phyloP scores from a whole-genome alignment of 2,888 invertebrate species.

The Thecophora atra region DNA sequence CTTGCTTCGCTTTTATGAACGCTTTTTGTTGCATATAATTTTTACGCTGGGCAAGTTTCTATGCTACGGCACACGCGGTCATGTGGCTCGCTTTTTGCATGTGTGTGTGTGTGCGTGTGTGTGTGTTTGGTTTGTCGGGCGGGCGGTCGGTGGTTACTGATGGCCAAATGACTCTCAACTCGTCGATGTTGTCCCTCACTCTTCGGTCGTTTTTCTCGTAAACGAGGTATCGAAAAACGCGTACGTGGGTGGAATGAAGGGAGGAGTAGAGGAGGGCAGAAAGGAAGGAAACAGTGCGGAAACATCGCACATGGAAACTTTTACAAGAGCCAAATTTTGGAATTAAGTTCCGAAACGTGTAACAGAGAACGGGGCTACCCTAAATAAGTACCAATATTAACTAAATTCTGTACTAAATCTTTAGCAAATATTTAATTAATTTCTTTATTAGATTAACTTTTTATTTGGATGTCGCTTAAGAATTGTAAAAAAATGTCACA shows the following conservation, averaged over 20 bases:
- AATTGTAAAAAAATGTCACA: no score
- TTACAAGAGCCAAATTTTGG: not conserved
- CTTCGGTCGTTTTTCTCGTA: not conserved
- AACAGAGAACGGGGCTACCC: no score
- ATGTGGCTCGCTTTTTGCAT: no score
- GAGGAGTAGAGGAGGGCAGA: no score
- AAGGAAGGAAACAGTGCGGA: slow-evolving; percentile 26
- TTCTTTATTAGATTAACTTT: no score
- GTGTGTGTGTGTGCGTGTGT: not conserved
- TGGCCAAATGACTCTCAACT: not conserved
- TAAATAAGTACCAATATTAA: no score
- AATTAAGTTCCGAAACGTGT: not conserved
- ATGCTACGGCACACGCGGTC: no score
- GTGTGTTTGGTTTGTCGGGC: slow-evolving; percentile 6
- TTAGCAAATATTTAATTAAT: no score
- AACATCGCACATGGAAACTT: slow-evolving; percentile 27
- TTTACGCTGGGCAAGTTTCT: no score
- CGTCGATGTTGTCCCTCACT: not conserved
- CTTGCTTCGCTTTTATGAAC: slow-evolving; percentile 12
- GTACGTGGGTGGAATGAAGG: slow-evolving; percentile 15
- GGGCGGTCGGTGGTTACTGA: no score
- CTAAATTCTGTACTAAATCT: no score
- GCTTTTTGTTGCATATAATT: slow-evolving; percentile 25
- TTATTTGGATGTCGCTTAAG: no score
- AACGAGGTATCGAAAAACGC: slow-evolving; percentile 2